Percentiles rank a stretch among this genome's conserved stretches.
Evolutionary conservation across 2,113 vertebrate species (phyloP).

Genomic region (Clinocottus analis): DNA sequence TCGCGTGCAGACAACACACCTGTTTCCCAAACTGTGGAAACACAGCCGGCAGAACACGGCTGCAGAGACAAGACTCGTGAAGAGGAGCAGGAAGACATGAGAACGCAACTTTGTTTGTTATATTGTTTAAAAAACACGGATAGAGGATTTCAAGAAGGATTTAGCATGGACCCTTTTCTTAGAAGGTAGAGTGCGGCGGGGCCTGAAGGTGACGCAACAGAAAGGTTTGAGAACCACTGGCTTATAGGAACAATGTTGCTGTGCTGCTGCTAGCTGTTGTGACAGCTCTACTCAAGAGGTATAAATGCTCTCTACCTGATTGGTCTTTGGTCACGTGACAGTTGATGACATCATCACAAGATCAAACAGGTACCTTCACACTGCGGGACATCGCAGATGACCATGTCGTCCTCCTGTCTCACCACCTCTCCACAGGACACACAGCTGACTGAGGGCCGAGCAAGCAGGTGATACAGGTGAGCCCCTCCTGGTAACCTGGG

Average conservation of each 20-base stretch:
- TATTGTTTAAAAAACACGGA: too few relatives aligned
- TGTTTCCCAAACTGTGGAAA: conserved; percentile 75
- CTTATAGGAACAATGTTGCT: too few relatives aligned
- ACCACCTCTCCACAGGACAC: conserved; percentile 79
- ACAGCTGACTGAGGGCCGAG: conserved; percentile 70
- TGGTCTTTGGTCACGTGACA: neutral
- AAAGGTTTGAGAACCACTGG: too few relatives aligned
- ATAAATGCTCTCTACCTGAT: too few relatives aligned
- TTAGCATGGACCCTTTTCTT: too few relatives aligned
- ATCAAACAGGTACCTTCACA: conserved; percentile 87
- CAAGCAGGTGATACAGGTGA: conserved; percentile 61
- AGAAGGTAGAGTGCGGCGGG: too few relatives aligned
- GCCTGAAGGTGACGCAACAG: too few relatives aligned
- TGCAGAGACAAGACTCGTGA: conserved; percentile 19
- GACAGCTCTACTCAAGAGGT: too few relatives aligned
- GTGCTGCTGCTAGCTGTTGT: too few relatives aligned
- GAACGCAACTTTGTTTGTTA: too few relatives aligned
- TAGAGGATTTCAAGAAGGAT: too few relatives aligned
- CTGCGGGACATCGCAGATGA: conserved; percentile 74
- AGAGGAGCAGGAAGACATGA: too few relatives aligned
- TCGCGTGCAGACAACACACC: conserved; percentile 69
- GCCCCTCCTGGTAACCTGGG: conserved; percentile 66
- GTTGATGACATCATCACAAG: neutral
- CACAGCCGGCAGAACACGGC: conserved; percentile 81
- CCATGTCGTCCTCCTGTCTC: conserved; percentile 22